Conservation (phyloP, 2,888 invertebrate species). For the Rhagophthalmus giganteus region DNA sequence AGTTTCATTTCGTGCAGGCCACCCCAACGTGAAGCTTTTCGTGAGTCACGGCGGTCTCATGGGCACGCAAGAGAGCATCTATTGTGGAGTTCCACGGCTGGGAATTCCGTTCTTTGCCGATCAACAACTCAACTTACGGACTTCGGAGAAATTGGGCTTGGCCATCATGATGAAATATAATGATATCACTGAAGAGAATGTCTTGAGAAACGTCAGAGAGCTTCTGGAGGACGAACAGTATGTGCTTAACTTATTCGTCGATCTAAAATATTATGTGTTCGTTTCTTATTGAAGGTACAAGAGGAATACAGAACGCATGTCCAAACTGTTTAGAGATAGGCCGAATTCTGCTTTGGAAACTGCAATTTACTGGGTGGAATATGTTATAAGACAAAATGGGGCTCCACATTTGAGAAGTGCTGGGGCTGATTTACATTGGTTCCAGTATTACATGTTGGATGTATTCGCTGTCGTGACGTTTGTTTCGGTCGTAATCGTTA, state of each 20-base stretch:
- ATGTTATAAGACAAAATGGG: constrained; percentile 63
- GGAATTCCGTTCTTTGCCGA: constrained; percentile 52
- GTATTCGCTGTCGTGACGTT: background rate
- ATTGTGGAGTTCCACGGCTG: constrained; percentile 53
- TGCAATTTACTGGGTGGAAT: constrained; percentile 68
- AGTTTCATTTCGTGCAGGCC: constrained; percentile 39
- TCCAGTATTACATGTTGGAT: constrained; percentile 51
- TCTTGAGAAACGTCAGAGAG: background rate
- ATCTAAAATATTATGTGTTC: background rate
- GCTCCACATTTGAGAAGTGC: constrained; percentile 59
- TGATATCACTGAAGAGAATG: background rate
- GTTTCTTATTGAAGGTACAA: constrained; percentile 57
- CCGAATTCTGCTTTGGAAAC: constrained; percentile 62
- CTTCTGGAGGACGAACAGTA: background rate
- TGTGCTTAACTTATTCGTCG: background rate
- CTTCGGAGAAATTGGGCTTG: background rate
- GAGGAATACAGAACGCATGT: constrained; percentile 57
- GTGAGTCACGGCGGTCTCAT: constrained; percentile 60
- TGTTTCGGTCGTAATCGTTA: background rate
- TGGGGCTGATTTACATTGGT: constrained; percentile 56
- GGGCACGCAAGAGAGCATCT: constrained; percentile 56
- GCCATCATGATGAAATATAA: background rate
- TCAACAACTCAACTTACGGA: constrained; percentile 42
- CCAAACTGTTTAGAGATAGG: constrained; percentile 61
- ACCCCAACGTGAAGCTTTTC: constrained; percentile 56